phyloP scores from a whole-genome alignment of 2,888 invertebrate genomes.

The Drosophila limbata region DNA sequence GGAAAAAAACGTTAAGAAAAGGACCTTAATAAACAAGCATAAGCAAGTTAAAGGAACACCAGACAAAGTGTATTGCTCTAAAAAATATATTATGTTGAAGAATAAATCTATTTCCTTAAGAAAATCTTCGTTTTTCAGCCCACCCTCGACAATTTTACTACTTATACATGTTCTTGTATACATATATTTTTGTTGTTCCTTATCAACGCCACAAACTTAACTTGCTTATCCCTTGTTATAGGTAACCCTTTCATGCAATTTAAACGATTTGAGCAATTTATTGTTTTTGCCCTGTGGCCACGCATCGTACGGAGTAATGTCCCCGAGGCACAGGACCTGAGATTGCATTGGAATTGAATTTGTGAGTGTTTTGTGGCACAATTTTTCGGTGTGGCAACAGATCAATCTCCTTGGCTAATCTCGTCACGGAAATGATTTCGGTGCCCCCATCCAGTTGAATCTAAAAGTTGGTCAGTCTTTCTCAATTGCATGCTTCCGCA shows the following conservation, averaged over 20 bases:
- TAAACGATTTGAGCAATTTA: slow-evolving; percentile 66
- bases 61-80: no score
- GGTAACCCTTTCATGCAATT: slow-evolving; percentile 60
- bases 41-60: no score
- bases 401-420: slow-evolving; percentile 70
- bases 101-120: no score
- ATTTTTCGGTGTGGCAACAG: slow-evolving; percentile 36
- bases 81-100: no score
- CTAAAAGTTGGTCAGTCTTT: slow-evolving; percentile 21
- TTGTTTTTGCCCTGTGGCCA: slow-evolving; percentile 56
- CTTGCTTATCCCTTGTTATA: slow-evolving; percentile 49
- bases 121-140: no score
- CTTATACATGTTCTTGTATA: slow-evolving; percentile 2
- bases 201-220: slow-evolving; percentile 61
- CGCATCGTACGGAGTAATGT: slow-evolving; percentile 16
- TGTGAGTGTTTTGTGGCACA: slow-evolving; percentile 52
- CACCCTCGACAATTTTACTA: neutral
- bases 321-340: slow-evolving; percentile 24
- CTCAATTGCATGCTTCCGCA: slow-evolving; percentile 64
- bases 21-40: no score
- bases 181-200: slow-evolving; percentile 25
- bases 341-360: slow-evolving; percentile 77
- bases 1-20: neutral
- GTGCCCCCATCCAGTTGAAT: slow-evolving; percentile 4
- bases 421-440: slow-evolving; percentile 68